A percentile compares a stretch with the other conserved stretches of the same genome.
These are phyloP conservation scores for Peromyscus californicus DNA, from an alignment of 2,113 vertebrate species.

Conservation along the genomic window DNA sequence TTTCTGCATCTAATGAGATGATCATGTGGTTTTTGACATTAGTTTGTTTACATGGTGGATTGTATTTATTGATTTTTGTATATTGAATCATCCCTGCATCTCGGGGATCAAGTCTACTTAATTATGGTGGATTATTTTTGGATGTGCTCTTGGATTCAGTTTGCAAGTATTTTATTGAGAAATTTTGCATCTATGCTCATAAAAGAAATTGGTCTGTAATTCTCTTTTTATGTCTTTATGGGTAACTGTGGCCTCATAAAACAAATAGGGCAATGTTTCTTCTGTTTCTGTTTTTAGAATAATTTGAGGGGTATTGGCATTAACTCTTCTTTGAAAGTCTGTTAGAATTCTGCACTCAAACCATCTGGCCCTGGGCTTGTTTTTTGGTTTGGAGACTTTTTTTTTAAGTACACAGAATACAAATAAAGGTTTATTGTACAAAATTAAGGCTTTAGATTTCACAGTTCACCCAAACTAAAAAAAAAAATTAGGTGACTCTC, in stretches of 20 bases:
- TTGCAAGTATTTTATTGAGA: neutral
- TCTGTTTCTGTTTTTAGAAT: neutral
- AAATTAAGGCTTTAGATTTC: constrained; percentile 77
- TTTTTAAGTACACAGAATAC: constrained; percentile 53
- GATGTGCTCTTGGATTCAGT: neutral
- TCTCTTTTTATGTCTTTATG: neutral
- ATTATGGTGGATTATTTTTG: neutral
- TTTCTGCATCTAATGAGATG: neutral
- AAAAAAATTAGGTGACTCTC: neutral
- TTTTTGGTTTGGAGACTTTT: neutral
- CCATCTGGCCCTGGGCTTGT: neutral
- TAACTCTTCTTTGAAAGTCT: neutral
- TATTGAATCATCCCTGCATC: neutral
- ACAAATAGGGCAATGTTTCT: neutral
- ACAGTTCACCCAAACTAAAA: constrained; percentile 48
- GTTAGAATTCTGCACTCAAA: neutral
- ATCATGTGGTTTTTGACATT: neutral
- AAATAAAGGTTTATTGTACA: constrained; percentile 80
- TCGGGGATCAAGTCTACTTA: neutral
- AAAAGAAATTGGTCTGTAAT: neutral
- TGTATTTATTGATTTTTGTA: neutral
- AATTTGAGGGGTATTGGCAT: neutral
- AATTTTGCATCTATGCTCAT: neutral
- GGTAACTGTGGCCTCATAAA: neutral
- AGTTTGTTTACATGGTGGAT: neutral